Percentiles rank a stretch among this genome's conserved stretches.
Conservation (phyloP, 2,888 invertebrate genomes). For the Ferrisia virgata region DNA sequence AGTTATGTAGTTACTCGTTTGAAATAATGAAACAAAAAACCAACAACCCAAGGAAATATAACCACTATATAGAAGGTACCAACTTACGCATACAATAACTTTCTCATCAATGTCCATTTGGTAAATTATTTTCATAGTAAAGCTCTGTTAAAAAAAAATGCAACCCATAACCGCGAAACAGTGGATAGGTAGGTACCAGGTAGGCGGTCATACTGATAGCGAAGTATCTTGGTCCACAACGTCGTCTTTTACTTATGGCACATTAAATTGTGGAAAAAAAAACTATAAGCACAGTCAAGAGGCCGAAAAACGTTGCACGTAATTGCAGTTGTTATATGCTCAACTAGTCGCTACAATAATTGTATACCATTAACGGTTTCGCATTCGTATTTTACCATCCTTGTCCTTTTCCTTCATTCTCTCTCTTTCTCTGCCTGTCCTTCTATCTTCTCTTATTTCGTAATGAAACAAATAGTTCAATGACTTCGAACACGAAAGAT, state of each 20-base stretch:
- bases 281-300: neutral
- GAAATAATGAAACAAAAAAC: too few species aligned
- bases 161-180: too few species aligned
- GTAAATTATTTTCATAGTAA: too few species aligned
- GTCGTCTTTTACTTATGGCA: neutral
- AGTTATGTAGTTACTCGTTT: too few species aligned
- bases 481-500: constrained; percentile 12
- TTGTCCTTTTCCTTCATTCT: neutral
- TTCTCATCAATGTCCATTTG: too few species aligned
- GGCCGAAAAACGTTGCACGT: neutral
- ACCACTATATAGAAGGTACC: too few species aligned
- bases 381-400: neutral
- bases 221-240: neutral
- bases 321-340: constrained; percentile 27
- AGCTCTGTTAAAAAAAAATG: too few species aligned
- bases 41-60: too few species aligned
- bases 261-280: neutral
- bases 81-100: too few species aligned
- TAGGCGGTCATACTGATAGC: too few species aligned
- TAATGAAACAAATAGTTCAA: constrained; percentile 18
- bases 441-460: neutral
- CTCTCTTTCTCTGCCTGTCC: too few species aligned
- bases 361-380: constrained; percentile 3
- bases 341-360: neutral
- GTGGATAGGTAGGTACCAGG: too few species aligned